Conservation (phyloP, 2,888 invertebrate genomes). For the Vannuccia rotundouncinata region DNA sequence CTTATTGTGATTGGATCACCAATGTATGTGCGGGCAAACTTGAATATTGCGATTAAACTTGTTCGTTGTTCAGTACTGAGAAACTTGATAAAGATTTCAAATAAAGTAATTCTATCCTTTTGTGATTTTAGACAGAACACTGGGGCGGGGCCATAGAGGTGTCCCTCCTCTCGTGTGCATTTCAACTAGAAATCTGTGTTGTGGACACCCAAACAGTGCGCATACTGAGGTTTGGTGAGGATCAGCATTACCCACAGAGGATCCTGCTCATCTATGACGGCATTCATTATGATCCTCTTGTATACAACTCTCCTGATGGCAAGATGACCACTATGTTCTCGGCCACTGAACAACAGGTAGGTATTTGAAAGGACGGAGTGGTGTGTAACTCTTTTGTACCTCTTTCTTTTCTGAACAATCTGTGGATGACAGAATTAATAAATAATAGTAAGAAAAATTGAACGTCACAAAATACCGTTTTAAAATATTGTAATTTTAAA, state of each 20-base stretch:
- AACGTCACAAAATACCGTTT: too few species aligned
- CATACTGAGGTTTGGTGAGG: constrained; percentile 83
- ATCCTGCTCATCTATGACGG: constrained; percentile 87
- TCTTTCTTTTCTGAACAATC: too few species aligned
- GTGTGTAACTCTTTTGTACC: too few species aligned
- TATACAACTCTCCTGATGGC: constrained; percentile 65
- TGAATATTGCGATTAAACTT: not conserved
- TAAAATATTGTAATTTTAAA: too few species aligned
- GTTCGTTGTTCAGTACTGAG: too few species aligned
- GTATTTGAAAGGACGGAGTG: too few species aligned
- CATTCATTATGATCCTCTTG: constrained; percentile 88
- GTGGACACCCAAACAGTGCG: constrained; percentile 78
- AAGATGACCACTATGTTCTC: constrained; percentile 71
- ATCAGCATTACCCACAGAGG: constrained; percentile 72
- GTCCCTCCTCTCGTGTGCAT: constrained; percentile 74
- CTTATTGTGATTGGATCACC: constrained; percentile 83
- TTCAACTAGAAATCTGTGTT: constrained; percentile 82
- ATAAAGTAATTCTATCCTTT: too few species aligned
- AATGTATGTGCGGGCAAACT: constrained; percentile 59
- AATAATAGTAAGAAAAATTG: too few species aligned
- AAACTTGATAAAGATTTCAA: too few species aligned
- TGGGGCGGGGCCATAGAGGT: constrained; percentile 97
- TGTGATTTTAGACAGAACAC: constrained; percentile 57
- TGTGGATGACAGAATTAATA: too few species aligned
- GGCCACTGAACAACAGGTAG: constrained; percentile 61